Base-by-base conservation (phyloP, 1,140 invertebrate genomes). In the Zaprionus davidi region DNA sequence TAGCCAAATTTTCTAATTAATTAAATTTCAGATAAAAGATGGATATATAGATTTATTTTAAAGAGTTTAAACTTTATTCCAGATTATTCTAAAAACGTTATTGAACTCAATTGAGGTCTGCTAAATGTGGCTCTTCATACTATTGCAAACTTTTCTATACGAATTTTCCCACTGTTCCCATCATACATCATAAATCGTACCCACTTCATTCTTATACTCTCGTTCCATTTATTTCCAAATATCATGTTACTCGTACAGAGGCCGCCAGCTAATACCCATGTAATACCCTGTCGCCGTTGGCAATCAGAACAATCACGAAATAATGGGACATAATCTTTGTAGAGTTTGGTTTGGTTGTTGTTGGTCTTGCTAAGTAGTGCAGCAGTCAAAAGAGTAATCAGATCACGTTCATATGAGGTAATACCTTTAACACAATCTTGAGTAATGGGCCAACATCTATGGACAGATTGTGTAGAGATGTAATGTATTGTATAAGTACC, bases 361-460 rank as follows among this genome's bases (percentile, higher is more conserved):
- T 17, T 13, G 22, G 31, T 49, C 17, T 46, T 46, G 57, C 49
- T 56, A 62, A 62, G 65, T 74, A 74, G 49, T 24, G 36, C 51
- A 57, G 53, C 26, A 17, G 22, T 9, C 41, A 7, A n/a, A n/a
- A 53, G 34, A 26, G 41, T 59, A 53, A 71, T 65, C 55, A 53
- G 60, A 76, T 38, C 44, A 22, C 62, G 9, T 36, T 4, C 15
- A 49, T 67, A 76, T 76, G 70, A 72, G 36, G 63, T 78, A 78
- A 78, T 78, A 55, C 51, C 11, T 44, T 57, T 78, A 65, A 74
- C 71, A 77, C 70, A 77, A 78, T 78, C 75, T 74, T 74, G 64
- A 74, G 69, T 59, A 74, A 78, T 78, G 44, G 44, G 64, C 5
- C 1, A 11, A 7, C 13, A 20, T 58, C 13, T 56, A 31, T 24